Evolutionary conservation across 2,797 vertebrate genomes (phyloP), one percentile per base, ranked within the genome.

Genomic region (Karalla daura): DNA sequence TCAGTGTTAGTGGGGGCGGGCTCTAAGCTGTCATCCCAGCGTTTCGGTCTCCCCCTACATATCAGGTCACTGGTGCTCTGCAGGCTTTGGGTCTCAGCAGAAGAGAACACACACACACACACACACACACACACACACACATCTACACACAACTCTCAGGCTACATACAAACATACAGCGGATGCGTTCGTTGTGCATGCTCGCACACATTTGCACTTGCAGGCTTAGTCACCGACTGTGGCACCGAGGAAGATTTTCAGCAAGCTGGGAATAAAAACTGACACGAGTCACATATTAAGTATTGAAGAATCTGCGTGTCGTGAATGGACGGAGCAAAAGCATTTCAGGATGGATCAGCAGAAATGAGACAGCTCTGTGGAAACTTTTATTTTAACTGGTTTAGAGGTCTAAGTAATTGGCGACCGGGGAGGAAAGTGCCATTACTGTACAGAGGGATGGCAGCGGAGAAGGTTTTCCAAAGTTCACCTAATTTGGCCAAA

Each of bases 1-100:
- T 90, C 86, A 88, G 74, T 66, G 83, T 89, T 84, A 87, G 83
- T 70, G 53, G 74, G 81, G 84, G 77, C 47, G 74, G 80, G 74
- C 59, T 81, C 59, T 78, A 41, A 76, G 44, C 78, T 84, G 80
- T 84, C 86, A 80, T 71, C 60, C 63, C 70, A 44, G 66, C 47
- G 25, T 71, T 78, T 70, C 17, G 17, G 75, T 83, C 81, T 88
- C 50, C 74, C 78, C 82, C 86, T 86, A 85, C 66, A 88, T 88
- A 80, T 83, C 79, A 74, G 88, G 87, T 88, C 88, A 83, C 60
- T 85, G 80, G 80, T 84, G 81, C 75, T 78, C 73, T 81, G 69
- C 85, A 72, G 77, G 75, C 72, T 78, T 63, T 55, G 68, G 58
- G 60, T 69, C 64, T 76, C 43, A 61, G 63, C 69, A 74, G 73